phyloP scores from a whole-genome alignment of 2,888 invertebrate species.

The Dolomedes plantarius region DNA sequence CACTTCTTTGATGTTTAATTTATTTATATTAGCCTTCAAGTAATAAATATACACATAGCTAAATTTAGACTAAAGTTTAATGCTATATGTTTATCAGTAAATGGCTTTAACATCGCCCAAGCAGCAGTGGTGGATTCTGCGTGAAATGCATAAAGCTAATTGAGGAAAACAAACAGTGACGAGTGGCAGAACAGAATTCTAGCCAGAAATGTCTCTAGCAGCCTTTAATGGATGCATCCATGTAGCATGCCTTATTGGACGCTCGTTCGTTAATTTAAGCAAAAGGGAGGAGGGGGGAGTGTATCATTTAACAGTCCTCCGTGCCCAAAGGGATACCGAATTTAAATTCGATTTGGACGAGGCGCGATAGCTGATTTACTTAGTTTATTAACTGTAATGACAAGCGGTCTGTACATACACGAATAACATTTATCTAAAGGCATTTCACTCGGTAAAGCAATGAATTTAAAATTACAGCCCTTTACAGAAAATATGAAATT shows the following conservation, averaged over 20 bases:
- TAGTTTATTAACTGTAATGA: background rate
- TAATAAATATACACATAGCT: too few species aligned
- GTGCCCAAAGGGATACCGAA: background rate
- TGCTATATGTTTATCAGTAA: too few species aligned
- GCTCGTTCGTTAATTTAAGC: background rate
- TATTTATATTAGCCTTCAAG: too few species aligned
- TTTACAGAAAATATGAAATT: too few species aligned
- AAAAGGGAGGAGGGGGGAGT: background rate
- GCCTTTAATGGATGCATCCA: background rate
- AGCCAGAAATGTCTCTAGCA: background rate
- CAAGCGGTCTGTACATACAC: background rate
- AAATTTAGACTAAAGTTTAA: too few species aligned
- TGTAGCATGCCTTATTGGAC: too few species aligned
- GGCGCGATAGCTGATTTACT: background rate
- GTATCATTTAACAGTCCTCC: background rate
- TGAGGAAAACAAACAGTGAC: background rate
- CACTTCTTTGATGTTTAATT: too few species aligned
- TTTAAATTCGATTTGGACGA: background rate
- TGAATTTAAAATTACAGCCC: too few species aligned
- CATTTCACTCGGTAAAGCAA: too few species aligned
- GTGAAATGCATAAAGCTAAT: background rate
- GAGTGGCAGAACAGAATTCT: background rate
- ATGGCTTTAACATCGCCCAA: too few species aligned
- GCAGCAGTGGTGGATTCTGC: too few species aligned
- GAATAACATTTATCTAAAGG: too few species aligned